phyloP scores from a whole-genome alignment of 2,888 invertebrate species.

The Chaetogeoica ovagalla region DNA sequence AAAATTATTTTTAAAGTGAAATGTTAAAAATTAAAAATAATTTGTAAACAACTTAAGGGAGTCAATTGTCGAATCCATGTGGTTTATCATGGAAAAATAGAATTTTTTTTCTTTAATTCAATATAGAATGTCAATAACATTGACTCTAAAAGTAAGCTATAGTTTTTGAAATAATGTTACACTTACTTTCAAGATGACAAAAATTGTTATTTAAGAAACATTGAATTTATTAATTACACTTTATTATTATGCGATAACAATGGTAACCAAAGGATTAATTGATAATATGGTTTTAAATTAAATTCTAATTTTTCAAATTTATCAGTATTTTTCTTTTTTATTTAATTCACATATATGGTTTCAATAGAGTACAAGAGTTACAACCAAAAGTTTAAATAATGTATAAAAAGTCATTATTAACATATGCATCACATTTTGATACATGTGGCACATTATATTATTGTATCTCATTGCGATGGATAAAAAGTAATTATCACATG shows the following conservation, averaged over 20 bases:
- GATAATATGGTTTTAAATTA: slow-evolving; percentile 8
- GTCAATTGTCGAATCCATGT: too few relatives aligned
- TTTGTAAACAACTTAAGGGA: too few relatives aligned
- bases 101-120: too few relatives aligned
- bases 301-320: slow-evolving; percentile 28
- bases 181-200: slow-evolving; percentile 2
- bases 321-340: slow-evolving; percentile 17
- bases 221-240: slow-evolving; percentile 5
- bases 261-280: slow-evolving; percentile 36
- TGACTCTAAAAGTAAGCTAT: background rate
- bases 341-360: slow-evolving; percentile 21
- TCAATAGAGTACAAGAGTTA: slow-evolving; percentile 40
- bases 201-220: slow-evolving; percentile 6
- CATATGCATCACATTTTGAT: slow-evolving; percentile 38
- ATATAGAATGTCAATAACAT: too few relatives aligned
- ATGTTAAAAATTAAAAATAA: too few relatives aligned
- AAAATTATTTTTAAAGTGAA: too few relatives aligned
- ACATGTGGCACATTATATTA: slow-evolving; percentile 40
- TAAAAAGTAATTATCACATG: slow-evolving; percentile 48
- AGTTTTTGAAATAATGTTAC: background rate
- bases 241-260: slow-evolving; percentile 6
- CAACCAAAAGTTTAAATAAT: slow-evolving; percentile 48
- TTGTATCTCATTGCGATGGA: slow-evolving; percentile 17
- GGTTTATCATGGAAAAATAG: too few relatives aligned
- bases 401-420: slow-evolving; percentile 26